phyloP scores from a whole-genome alignment of 2,888 invertebrate species.

The Aplocera efformata region DNA sequence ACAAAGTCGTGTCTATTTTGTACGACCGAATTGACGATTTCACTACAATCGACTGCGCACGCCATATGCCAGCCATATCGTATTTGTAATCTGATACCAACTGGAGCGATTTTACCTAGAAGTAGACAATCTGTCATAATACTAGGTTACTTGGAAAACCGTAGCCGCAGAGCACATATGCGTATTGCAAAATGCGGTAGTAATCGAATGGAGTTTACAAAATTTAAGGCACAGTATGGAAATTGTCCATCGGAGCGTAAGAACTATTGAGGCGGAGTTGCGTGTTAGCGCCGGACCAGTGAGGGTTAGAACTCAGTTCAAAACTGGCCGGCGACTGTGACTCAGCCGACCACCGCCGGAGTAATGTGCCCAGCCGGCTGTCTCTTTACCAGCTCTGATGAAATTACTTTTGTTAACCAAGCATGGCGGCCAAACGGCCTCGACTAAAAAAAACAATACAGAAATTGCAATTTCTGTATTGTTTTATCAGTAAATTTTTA shows the following conservation, averaged over 20 bases:
- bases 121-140: conserved; percentile 30
- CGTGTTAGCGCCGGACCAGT: conserved; percentile 63
- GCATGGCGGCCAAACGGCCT: too few species aligned
- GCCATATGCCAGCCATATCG: conserved; percentile 56
- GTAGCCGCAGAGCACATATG: not conserved
- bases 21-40: conserved; percentile 62
- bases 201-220: conserved; percentile 35
- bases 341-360: conserved; percentile 49
- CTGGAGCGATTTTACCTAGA: conserved; percentile 49
- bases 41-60: conserved; percentile 57
- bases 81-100: conserved; percentile 59
- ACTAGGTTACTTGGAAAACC: conserved; percentile 13
- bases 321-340: conserved; percentile 57
- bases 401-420: conserved; percentile 35
- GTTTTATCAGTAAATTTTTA: too few species aligned
- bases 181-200: conserved; percentile 10
- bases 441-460: too few species aligned
- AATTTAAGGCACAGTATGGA: conserved; percentile 54
- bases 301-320: conserved; percentile 53
- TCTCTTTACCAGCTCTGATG: conserved; percentile 31
- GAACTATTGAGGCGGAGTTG: conserved; percentile 67
- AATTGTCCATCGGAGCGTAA: conserved; percentile 61
- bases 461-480: too few species aligned
- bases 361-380: conserved; percentile 53
- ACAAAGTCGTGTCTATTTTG: conserved; percentile 49